Conservation (phyloP, 2,113 vertebrate species). For the Bungarus multicinctus region DNA sequence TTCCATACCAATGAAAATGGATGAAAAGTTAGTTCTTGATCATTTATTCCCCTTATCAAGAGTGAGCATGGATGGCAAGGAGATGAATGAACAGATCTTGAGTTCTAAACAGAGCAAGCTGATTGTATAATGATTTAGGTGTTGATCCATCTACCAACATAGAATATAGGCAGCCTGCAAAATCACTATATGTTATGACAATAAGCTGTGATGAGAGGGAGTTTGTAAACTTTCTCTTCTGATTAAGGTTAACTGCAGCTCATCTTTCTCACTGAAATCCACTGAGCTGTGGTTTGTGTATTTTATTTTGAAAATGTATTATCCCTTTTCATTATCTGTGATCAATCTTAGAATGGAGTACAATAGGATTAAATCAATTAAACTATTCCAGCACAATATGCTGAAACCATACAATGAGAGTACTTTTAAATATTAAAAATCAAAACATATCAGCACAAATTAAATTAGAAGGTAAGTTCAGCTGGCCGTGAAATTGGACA, state of each 20-base stretch:
- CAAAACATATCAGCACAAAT: not conserved
- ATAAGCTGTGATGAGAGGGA: not conserved
- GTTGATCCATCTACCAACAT: not conserved
- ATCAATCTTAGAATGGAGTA: not conserved
- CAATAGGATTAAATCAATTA: not conserved
- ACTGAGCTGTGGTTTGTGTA: not conserved
- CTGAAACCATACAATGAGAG: not conserved
- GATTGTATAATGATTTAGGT: not conserved
- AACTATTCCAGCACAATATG: not conserved
- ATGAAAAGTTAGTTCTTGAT: not conserved
- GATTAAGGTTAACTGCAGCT: not conserved
- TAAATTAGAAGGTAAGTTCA: not conserved
- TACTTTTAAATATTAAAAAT: not conserved
- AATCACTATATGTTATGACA: not conserved
- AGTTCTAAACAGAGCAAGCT: too few species aligned
- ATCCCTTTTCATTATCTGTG: not conserved
- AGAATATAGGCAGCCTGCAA: not conserved
- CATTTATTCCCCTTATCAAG: not conserved
- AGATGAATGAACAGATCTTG: not conserved
- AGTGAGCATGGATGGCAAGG: not conserved
- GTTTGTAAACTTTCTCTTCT: not conserved
- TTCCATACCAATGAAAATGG: not conserved
- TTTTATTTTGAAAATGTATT: not conserved
- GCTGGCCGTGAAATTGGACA: not conserved
- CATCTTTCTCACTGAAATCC: not conserved